phyloP scores from a whole-genome alignment of 2,888 invertebrate genomes.

The Phortica okadai region DNA sequence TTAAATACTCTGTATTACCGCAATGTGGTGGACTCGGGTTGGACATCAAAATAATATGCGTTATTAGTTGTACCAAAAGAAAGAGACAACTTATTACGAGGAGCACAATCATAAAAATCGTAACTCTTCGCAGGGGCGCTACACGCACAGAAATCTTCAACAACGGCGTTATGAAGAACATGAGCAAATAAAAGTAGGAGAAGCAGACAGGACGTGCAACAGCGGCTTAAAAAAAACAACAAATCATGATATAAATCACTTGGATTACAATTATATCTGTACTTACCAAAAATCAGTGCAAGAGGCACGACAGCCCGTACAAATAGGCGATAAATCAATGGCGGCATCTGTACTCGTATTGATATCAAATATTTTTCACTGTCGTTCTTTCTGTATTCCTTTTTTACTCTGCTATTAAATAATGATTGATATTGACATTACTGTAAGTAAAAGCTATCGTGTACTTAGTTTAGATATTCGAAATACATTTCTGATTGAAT shows the following conservation, averaged over 20 bases:
- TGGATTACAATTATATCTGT: not conserved
- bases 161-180: conserved; percentile 56
- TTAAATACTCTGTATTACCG: not conserved
- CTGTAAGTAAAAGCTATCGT: no score
- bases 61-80: conserved; percentile 37
- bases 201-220: conserved; percentile 49
- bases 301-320: not conserved
- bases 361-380: not conserved
- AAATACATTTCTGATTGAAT: no score
- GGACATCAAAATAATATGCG: conserved; percentile 40
- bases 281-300: conserved; percentile 7
- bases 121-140: conserved; percentile 9
- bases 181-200: conserved; percentile 49
- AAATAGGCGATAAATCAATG: not conserved
- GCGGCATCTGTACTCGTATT: not conserved
- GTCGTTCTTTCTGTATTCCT: not conserved
- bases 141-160: conserved; percentile 35
- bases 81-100: conserved; percentile 36
- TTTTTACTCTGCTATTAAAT: no score
- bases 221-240: conserved; percentile 39
- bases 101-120: conserved; percentile 38
- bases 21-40: not conserved
- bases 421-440: no score
- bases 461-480: no score
- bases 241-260: not conserved